Evolutionary conservation across 2,888 invertebrate species (phyloP), one percentile per base, ranked within the genome.

Genomic region (Drosophila neotestacea): DNA sequence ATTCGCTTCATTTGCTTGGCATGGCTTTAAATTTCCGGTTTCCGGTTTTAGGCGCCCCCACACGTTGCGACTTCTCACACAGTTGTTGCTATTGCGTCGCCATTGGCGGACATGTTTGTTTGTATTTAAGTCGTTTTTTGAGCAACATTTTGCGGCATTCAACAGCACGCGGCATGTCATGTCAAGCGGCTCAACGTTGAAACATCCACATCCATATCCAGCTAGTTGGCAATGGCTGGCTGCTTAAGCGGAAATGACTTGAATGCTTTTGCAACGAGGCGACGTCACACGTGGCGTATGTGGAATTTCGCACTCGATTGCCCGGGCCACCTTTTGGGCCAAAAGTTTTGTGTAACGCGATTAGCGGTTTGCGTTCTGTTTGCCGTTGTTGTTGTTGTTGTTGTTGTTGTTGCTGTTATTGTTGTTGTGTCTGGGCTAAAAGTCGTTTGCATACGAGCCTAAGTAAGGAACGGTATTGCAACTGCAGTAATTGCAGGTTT

Each of bases 211-310:
- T 30, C n/a, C 56, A 58, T 54, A 59, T 64, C 30, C 38, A 39
- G 46, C 42, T 11, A 73, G 75, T 56, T 76, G 60, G 60, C 70
- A 65, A 61, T 79, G 77, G 64, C 80, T 77, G 85, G 70, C 77
- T 89, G 77, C 80, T 85, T 82, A 88, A 89, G 78, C 89, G 90
- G 89, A 89, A 89, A 89, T 89, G 82, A 90, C 90, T 87, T 88
- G 88, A 85, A 88, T 86, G 89, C 84, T 73, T 80, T 73, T 70
- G 77, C 55, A 56, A 54, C 56, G 30, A 30, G 46, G 32, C 59
- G 50, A 54, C 80, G 78, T 83, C 87, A 80, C 81, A 86, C 74
- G 69, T 63, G 88, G 87, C 73, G 79, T 79, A 88, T 89, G 88
- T 73, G 89, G 89, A 87, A 85, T 89, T 85, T 89, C 83, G 86